Evolutionary conservation across 1,140 invertebrate genomes (phyloP), one percentile per base, ranked within the genome.

Genomic region (Melanaphis sacchari): DNA sequence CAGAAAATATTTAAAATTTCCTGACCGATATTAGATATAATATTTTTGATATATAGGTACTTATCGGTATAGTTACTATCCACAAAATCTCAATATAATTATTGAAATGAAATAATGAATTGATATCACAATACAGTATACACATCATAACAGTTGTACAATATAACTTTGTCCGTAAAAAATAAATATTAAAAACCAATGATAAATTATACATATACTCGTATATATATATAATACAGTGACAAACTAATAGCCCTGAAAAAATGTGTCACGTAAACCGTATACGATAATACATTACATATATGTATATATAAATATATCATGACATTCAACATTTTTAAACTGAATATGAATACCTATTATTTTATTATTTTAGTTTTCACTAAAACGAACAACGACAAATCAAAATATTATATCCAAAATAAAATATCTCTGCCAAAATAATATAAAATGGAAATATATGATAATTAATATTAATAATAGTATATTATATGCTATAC

Each of bases 131-230:
- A n/a, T 21, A 82, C 5, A 38, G 76, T 82, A 21, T n/a, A 76
- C 31, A 76, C 59, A n/a, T 76, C 31, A 15, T 6, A 76, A 76
- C 59, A 76, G 15, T 76, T n/a, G 59, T 76, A 18, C 31, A 76
- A 76, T 76, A n/a, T 76, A 76, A 76, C 59, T n/a, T 15, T n/a
- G 59, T 76, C 15, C 31, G n/a, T 76, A n/a, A 76, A 76, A 76
- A n/a, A 76, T n/a, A 18, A 66, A 76, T 76, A 76, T 76, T 76
- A 76, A 76, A 66, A 76, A 76, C 36, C n/a, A 76, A 76, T 76
- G 59, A 76, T 76, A 76, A 18, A 76, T 76, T 36, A 4, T 3
- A 21, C 24, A 49, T 46, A 43, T 43, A 43, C n/a, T n/a, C n/a
- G n/a, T n/a, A 66, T 11, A 31, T 66, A n/a, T 76, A 76, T 76